Percentiles rank a stretch among this genome's conserved stretches.
These are phyloP conservation scores for Heteractis magnifica DNA, from an alignment of 92 coral and sea anemone genomes.

Conservation along the genomic window DNA sequence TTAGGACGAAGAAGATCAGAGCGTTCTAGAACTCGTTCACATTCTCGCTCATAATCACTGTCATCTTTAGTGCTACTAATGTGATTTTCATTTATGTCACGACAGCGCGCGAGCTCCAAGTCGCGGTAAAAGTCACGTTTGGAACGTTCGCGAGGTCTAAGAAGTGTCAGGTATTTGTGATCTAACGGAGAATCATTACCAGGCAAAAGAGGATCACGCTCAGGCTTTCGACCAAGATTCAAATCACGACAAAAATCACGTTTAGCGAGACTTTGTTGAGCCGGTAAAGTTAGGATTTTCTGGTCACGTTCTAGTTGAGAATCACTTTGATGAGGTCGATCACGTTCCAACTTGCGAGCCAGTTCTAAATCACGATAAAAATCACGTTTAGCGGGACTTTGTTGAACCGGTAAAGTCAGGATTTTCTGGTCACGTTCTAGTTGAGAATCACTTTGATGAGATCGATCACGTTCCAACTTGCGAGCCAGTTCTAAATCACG, in stretches of 20 bases:
- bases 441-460: neutral
- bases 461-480: neutral
- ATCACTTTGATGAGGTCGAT: neutral
- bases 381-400: slow-evolving; percentile 11
- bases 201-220: neutral
- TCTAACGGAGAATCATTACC: slow-evolving; percentile 18
- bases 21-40: slow-evolving; percentile 29
- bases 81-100: slow-evolving; percentile 14
- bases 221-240: slow-evolving; percentile 4
- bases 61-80: neutral
- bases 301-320: neutral
- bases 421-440: slow-evolving; percentile 7
- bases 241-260: slow-evolving; percentile 25
- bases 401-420: neutral
- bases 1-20: neutral
- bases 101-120: slow-evolving; percentile 20
- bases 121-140: slow-evolving; percentile 32
- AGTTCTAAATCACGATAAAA: slow-evolving; percentile 23
- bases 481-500: slow-evolving; percentile 24
- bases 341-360: neutral
- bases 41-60: slow-evolving; percentile 34
- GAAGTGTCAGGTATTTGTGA: slow-evolving; percentile 7
- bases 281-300: neutral
- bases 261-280: neutral
- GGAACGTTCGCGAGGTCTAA: slow-evolving; percentile 10